Conservation (phyloP, 1,140 invertebrate genomes). For the Stegodyphus mimosarum region DNA sequence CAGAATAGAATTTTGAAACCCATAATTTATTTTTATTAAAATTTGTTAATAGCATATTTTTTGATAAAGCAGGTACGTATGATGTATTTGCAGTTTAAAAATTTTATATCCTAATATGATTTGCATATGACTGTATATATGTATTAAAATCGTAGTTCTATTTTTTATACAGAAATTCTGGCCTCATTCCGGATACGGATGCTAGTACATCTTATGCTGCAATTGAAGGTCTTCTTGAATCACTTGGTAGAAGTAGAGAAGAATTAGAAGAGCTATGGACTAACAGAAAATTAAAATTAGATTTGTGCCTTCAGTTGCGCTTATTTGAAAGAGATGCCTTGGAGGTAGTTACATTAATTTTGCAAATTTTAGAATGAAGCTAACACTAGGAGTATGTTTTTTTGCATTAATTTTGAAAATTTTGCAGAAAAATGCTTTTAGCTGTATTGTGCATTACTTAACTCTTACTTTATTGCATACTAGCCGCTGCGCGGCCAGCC, state of each 20-base stretch:
- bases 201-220: conserved; percentile 74
- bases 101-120: no score
- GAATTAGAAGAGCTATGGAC: conserved; percentile 94
- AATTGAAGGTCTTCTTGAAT: conserved; percentile 87
- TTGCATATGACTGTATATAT: no score
- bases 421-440: no score
- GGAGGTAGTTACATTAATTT: conserved; percentile 74
- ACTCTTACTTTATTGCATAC: no score
- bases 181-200: conserved; percentile 70
- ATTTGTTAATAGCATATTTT: no score
- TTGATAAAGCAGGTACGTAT: no score
- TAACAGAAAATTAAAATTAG: conserved; percentile 85
- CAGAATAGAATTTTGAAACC: no score
- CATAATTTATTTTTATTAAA: no score
- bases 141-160: background rate
- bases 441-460: no score
- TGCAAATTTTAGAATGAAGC: background rate
- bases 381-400: background rate
- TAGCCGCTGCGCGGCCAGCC: no score
- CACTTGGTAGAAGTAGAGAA: conserved; percentile 84
- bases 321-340: conserved; percentile 96
- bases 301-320: conserved; percentile 89
- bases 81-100: no score
- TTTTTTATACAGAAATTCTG: conserved; percentile 65
- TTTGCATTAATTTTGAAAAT: background rate